Base-by-base conservation (phyloP, 2,888 invertebrate species). In the Brenthis daphne region DNA sequence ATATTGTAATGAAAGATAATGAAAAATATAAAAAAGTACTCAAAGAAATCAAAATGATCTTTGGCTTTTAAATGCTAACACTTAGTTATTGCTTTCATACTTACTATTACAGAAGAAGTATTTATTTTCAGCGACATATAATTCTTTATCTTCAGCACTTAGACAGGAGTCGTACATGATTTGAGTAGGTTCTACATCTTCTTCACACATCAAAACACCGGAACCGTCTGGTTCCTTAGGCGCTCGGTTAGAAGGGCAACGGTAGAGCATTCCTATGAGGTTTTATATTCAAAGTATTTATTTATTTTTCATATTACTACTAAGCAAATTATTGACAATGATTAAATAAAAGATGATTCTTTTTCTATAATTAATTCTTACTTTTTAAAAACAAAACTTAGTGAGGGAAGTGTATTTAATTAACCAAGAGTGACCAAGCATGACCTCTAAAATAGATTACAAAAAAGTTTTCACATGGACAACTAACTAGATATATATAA, bases 21-120 rank as follows among this genome's bases (percentile, higher is more conserved):
- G 29, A 43, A 43, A 43, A 43, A 43, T 8, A 43, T 8, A 43
- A 43, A 11, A 11, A 1, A 6, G 1, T 37, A 37, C 8, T 8
- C 8, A 43, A 43, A 8, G 11, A 43, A 43, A 43, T 3, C 11
- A 53, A 53, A 16, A 16, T 8, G 8, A 53, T 16, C 8, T 16
- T 13, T 4, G 2, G 16, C 3, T 53, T 16, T 20, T 43, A 57
- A 43, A 12, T n/a, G 3, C 3, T 14, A 47, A 57, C n/a, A 24
- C 5, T 60, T 4, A 29, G 3, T 14, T 48, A 5, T 50, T 48
- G 8, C 4, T 14, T 8, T 54, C 20, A 67, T 65, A 86, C 90
- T 87, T 57, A 92, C 92, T 82, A 64, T 92, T 91, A 64, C 92
- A 92, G 73, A 91, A 92, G 87, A 91, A 92, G 80, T 86, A 92